Evolutionary conservation across 2,888 invertebrate species (phyloP).

Genomic region (Lydus trimaculatus): DNA sequence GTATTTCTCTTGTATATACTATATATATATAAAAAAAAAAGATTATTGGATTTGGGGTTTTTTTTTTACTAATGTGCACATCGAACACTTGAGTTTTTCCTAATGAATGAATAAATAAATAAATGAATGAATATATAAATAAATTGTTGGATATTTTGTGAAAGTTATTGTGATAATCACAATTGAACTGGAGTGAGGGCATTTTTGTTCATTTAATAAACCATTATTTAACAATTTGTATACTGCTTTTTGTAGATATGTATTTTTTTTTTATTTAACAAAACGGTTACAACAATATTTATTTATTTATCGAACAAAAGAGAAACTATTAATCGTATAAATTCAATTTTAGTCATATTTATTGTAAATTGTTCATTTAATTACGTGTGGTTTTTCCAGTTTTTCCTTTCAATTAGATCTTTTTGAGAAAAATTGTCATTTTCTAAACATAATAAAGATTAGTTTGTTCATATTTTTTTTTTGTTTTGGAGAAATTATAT

Average conservation of each 20-base stretch:
- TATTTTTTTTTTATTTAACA: neutral
- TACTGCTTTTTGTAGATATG: neutral
- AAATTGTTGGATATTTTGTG: neutral
- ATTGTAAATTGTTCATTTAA: neutral
- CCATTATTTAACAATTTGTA: neutral
- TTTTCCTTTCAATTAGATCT: neutral
- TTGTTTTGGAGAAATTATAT: constrained; percentile 3
- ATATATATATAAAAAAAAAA: too few relatives aligned
- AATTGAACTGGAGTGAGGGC: neutral
- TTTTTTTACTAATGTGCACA: constrained; percentile 21
- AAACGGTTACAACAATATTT: neutral
- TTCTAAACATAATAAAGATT: neutral
- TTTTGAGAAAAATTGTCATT: neutral
- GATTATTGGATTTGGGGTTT: constrained; percentile 29
- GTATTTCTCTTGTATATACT: constrained; percentile 19
- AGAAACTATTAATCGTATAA: neutral
- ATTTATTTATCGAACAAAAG: neutral
- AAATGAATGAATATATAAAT: neutral
- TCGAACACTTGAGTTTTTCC: constrained; percentile 14
- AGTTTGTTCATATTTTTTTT: neutral
- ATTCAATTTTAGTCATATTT: neutral
- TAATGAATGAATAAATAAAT: neutral
- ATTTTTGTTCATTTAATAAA: neutral
- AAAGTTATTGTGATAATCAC: constrained; percentile 6
- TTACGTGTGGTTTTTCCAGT: neutral